Evolutionary conservation across 2,797 vertebrate genomes (phyloP).

Genomic region (Chelonia mydas): DNA sequence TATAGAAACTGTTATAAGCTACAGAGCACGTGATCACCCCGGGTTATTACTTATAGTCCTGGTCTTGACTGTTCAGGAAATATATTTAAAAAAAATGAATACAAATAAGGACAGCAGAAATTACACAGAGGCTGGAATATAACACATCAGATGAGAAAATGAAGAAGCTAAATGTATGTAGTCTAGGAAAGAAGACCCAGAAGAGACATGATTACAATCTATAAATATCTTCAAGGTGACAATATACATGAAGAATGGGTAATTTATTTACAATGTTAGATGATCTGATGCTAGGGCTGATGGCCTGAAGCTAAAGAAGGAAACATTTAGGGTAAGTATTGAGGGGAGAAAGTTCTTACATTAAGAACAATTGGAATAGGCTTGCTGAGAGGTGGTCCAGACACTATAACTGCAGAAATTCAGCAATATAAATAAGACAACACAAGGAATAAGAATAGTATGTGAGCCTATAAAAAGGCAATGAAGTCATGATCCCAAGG

Average conservation of each 20-base stretch:
- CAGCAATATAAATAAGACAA: conserved; percentile 11
- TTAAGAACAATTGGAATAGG: conserved; percentile 22
- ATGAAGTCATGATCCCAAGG: conserved; percentile 38
- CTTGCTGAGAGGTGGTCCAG: not conserved
- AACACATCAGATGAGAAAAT: conserved; percentile 45
- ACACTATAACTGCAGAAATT: conserved; percentile 29
- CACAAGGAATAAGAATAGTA: conserved; percentile 54
- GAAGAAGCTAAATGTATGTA: conserved; percentile 58
- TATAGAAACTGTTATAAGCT: conserved; percentile 5
- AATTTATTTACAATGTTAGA: conserved; percentile 49
- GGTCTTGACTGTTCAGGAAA: not conserved
- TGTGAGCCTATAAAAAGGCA: conserved; percentile 38
- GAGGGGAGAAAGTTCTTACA: not conserved
- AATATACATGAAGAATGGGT: conserved; percentile 58
- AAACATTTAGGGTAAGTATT: conserved; percentile 23
- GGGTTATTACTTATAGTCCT: not conserved
- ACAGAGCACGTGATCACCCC: not conserved
- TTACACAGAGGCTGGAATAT: not conserved
- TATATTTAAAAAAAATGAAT: not conserved
- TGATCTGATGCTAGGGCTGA: conserved; percentile 7
- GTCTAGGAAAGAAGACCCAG: conserved; percentile 37
- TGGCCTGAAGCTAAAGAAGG: not conserved
- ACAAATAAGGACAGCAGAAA: not conserved
- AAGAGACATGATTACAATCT: conserved; percentile 48
- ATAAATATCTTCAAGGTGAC: conserved; percentile 74